phyloP scores from a whole-genome alignment of 2,797 vertebrate genomes.

The Acridotheres tristis region DNA sequence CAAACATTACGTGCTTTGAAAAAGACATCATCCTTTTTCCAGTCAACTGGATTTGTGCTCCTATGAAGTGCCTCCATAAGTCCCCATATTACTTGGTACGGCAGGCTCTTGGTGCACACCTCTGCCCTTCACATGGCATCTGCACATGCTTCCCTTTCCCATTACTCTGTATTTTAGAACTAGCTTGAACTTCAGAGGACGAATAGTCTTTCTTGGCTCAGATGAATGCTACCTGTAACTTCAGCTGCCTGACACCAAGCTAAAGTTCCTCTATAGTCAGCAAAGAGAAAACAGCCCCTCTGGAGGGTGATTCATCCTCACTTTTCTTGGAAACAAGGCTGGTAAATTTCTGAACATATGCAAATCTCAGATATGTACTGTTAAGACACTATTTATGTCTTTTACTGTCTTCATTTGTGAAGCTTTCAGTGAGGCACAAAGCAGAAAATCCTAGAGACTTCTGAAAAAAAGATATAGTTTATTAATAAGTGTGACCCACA shows the following conservation, averaged over 20 bases:
- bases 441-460: not conserved
- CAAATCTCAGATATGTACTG: not conserved
- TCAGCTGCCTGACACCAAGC: not conserved
- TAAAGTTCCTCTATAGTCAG: not conserved
- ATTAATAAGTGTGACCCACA: not conserved
- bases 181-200: not conserved
- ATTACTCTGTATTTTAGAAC: not conserved
- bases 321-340: not conserved
- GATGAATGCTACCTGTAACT: not conserved
- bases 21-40: not conserved
- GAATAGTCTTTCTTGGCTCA: not conserved
- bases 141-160: not conserved
- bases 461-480: not conserved
- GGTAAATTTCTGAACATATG: not conserved
- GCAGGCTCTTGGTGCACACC: not conserved
- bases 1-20: not conserved
- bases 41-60: rapidly evolving
- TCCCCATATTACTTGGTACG: not conserved
- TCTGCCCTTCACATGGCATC: rapidly evolving
- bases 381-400: not conserved
- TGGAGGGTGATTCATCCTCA: not conserved
- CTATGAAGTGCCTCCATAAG: not conserved
- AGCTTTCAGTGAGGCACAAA: not conserved
- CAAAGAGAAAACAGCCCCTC: not conserved
- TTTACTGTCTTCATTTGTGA: not conserved